phyloP scores from a whole-genome alignment of 2,797 vertebrate species.

The Dallia pectoralis region DNA sequence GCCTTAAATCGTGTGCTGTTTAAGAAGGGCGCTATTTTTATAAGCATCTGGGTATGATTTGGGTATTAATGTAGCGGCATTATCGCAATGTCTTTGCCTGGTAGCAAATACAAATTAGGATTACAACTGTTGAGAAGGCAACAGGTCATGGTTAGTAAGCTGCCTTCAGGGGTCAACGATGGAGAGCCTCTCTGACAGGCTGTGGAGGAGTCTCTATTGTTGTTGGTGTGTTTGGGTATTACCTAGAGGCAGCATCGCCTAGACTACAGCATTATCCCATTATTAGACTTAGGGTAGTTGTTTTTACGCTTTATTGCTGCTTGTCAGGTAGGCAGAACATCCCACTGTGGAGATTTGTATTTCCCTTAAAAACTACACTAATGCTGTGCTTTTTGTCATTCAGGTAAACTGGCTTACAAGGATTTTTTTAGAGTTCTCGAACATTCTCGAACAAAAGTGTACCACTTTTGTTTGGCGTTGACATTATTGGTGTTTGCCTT shows the following conservation, averaged over 20 bases:
- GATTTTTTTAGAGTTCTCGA: slow-evolving; percentile 58
- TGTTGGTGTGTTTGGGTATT: slow-evolving; percentile 75
- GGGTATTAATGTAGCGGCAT: slow-evolving; percentile 77
- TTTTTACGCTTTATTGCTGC: slow-evolving; percentile 80
- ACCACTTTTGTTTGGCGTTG: not conserved
- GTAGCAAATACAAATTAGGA: slow-evolving; percentile 73
- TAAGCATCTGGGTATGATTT: slow-evolving; percentile 68
- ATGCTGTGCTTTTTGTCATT: slow-evolving; percentile 68
- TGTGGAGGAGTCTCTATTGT: slow-evolving; percentile 81
- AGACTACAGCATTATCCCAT: slow-evolving; percentile 84
- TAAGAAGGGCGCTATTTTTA: slow-evolving; percentile 63
- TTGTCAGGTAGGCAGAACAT: slow-evolving; percentile 81
- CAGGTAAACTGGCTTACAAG: slow-evolving; percentile 67
- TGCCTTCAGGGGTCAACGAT: slow-evolving; percentile 77
- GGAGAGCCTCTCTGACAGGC: slow-evolving; percentile 78
- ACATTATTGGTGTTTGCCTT: not conserved
- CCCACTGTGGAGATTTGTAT: slow-evolving; percentile 68
- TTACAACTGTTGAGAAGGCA: slow-evolving; percentile 76
- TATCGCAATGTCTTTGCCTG: slow-evolving; percentile 71
- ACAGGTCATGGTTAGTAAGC: slow-evolving; percentile 81
- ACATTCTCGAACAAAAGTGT: not conserved
- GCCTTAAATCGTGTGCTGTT: slow-evolving; percentile 45
- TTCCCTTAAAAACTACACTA: slow-evolving; percentile 59
- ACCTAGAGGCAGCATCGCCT: slow-evolving; percentile 78
- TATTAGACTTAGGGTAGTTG: slow-evolving; percentile 81